phyloP scores from a whole-genome alignment of 2,888 invertebrate species.

The Keiferia lycopersicella region DNA sequence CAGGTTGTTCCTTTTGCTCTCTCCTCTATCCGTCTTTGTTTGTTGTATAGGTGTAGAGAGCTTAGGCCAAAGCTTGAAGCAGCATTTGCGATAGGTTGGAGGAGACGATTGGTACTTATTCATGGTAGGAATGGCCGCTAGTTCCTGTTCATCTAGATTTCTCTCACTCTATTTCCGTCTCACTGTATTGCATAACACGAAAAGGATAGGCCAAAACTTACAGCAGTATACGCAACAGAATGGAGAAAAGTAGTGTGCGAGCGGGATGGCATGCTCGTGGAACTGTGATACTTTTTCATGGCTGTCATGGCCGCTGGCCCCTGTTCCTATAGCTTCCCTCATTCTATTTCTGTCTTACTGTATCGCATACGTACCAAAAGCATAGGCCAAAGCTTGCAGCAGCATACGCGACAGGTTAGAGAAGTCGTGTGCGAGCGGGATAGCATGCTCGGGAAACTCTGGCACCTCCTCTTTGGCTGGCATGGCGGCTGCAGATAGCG shows the following conservation, averaged over 20 bases:
- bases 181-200: slow-evolving; percentile 58
- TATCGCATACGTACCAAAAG: slow-evolving; percentile 65
- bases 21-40: neutral
- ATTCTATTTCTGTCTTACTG: neutral
- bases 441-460: slow-evolving; percentile 84
- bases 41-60: slow-evolving; percentile 64
- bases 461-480: slow-evolving; percentile 86
- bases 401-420: slow-evolving; percentile 85
- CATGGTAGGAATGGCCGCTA: slow-evolving; percentile 83
- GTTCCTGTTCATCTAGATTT: too few relatives aligned
- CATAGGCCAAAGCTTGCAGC: slow-evolving; percentile 83
- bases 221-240: slow-evolving; percentile 83
- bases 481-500: slow-evolving; percentile 80
- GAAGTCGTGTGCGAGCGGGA: slow-evolving; percentile 85
- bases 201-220: slow-evolving; percentile 83
- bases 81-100: slow-evolving; percentile 85
- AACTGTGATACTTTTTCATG: slow-evolving; percentile 86
- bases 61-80: slow-evolving; percentile 83
- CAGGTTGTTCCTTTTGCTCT: too few relatives aligned
- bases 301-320: slow-evolving; percentile 80
- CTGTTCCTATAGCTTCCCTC: neutral
- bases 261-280: slow-evolving; percentile 83
- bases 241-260: slow-evolving; percentile 86
- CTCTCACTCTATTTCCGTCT: neutral
- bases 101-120: slow-evolving; percentile 85